Conservation (phyloP, 2,797 vertebrate species). For the Tapirus indicus region DNA sequence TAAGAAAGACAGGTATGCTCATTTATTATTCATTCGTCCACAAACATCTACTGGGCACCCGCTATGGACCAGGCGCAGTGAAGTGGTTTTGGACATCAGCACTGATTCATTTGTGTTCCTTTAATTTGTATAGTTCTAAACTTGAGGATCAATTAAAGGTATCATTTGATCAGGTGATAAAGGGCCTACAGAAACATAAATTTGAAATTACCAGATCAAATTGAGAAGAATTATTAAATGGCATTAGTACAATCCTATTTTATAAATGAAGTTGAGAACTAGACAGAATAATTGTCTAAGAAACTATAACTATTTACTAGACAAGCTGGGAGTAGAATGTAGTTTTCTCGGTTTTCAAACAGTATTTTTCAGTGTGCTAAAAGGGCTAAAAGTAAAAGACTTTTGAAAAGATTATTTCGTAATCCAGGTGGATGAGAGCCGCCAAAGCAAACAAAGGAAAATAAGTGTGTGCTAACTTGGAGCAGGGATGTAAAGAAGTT, state of each 20-base stretch:
- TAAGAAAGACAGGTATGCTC: background rate
- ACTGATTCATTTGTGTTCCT: background rate
- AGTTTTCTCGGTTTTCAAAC: background rate
- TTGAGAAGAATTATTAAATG: background rate
- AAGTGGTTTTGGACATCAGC: background rate
- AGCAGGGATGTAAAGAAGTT: background rate
- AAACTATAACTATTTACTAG: background rate
- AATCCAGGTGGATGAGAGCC: background rate
- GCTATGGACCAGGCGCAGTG: background rate
- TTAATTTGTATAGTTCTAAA: background rate
- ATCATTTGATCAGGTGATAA: background rate
- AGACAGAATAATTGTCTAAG: background rate
- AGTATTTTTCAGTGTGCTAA: background rate
- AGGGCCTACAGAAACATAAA: background rate
- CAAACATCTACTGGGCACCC: background rate
- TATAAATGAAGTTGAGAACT: background rate
- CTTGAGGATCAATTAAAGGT: background rate
- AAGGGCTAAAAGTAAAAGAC: background rate
- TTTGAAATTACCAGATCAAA: background rate
- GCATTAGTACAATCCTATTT: background rate
- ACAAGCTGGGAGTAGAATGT: background rate
- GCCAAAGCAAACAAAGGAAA: background rate
- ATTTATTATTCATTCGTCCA: background rate
- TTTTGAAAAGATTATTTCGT: background rate
- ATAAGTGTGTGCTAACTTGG: background rate